Evolutionary conservation across 2,888 invertebrate species (phyloP), one percentile per base, ranked within the genome.

Genomic region (Euzophera pinguis): DNA sequence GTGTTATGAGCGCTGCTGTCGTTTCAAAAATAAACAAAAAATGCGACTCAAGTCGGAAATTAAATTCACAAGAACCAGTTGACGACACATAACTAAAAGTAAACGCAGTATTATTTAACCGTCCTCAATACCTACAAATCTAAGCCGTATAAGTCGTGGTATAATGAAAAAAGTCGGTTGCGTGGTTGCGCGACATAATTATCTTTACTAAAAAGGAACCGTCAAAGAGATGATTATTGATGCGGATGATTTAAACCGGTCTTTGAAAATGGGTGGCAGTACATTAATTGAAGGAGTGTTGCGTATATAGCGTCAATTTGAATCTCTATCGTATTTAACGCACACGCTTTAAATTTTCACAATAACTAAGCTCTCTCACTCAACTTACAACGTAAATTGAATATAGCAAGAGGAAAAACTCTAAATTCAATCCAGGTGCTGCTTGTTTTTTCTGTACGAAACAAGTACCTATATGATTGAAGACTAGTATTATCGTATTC

Each of bases 71-170:
- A 14, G 14, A 22, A 45, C 45, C 8, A 29, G 45, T 32, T 45
- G 45, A 5, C 42, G 32, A 32, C 8, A 32, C 45, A 14, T 45
- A 13, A 45, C 45, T 45, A 29, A 45, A 45, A 45, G 13, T 14
- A 43, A 43, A 32, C 32, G 2, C 27, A 22, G 14, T 14, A 32
- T 32, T 45, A 45, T 45, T 32, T 29, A 45, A 32, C 29, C 45
- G 29, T 32, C 14, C 45, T 29, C 45, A 32, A 32, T 45, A 45
- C 45, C 32, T 45, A 45, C 45, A 29, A 27, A 42, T 13, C 29
- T 12, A 43, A 43, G 8, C 43, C 10, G 29, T 27, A 27, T 12
- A 27, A 43, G 27, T n/a, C 42, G 13, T 12, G 6, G n/a, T 27
- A 27, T n/a, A 13, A 16, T 22, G 22, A 43, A 42, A 27, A 22